These are phyloP conservation scores for Ailuropoda melanoleuca DNA, from an alignment of 2,113 vertebrate species.

Conservation along the genomic window DNA sequence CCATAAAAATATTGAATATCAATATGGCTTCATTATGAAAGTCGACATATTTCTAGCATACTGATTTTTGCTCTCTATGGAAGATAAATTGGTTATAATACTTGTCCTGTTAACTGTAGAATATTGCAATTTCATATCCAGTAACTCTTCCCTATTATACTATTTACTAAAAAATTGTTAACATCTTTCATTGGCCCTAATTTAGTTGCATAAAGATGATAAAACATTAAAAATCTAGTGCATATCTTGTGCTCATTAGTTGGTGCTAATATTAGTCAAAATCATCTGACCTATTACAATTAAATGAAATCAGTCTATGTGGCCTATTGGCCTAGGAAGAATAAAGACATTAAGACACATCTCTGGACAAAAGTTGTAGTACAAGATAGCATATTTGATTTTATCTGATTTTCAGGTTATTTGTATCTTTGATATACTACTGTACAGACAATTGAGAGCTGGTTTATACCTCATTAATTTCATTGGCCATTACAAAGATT, in stretches of 20 bases:
- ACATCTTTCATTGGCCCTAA: background rate
- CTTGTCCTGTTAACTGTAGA: background rate
- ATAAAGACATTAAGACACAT: background rate
- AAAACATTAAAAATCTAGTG: background rate
- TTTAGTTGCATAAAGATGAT: background rate
- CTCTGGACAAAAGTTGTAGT: background rate
- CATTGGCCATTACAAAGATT: background rate
- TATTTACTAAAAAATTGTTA: background rate
- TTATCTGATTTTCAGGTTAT: background rate
- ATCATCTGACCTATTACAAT: background rate
- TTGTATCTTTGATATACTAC: background rate
- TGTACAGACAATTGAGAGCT: background rate
- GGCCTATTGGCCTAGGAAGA: background rate
- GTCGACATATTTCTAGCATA: background rate
- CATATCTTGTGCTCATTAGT: background rate
- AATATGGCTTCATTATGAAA: background rate
- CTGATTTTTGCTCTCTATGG: background rate
- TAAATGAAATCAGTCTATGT: background rate
- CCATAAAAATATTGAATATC: background rate
- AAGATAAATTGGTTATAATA: background rate
- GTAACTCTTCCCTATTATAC: background rate
- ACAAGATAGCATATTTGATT: background rate
- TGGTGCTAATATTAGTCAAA: background rate
- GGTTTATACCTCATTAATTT: background rate
- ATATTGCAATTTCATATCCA: background rate